Conservation (phyloP, 2,888 invertebrate genomes). For the Ophioninae sp. region DNA sequence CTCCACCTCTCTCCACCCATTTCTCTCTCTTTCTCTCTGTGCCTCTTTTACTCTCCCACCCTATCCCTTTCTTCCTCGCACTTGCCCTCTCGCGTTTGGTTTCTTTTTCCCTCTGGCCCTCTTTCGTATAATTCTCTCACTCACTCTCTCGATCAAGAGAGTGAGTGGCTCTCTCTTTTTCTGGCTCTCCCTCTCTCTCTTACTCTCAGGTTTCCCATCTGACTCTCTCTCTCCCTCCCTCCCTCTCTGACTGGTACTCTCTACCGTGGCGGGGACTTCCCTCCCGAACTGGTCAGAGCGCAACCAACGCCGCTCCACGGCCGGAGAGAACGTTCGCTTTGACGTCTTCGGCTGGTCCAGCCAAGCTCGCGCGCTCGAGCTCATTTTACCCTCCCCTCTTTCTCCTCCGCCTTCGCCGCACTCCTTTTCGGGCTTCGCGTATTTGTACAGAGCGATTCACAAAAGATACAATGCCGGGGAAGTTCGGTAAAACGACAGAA, state of each 20-base stretch:
- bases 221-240: slow-evolving; percentile 19
- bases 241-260: slow-evolving; percentile 37
- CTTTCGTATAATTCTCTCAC: slow-evolving; percentile 11
- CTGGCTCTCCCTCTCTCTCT: slow-evolving; percentile 15
- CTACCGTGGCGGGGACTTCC: slow-evolving; percentile 58
- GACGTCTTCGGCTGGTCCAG: slow-evolving; percentile 55
- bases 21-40: too few species aligned
- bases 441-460: slow-evolving; percentile 48
- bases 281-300: slow-evolving; percentile 54
- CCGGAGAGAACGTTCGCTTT: slow-evolving; percentile 39
- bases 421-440: slow-evolving; percentile 1
- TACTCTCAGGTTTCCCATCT: slow-evolving; percentile 24
- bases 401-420: slow-evolving; percentile 1
- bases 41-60: too few species aligned
- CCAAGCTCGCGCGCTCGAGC: slow-evolving; percentile 58
- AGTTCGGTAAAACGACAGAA: not conserved
- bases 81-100: slow-evolving; percentile 19
- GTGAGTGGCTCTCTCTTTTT: not conserved
- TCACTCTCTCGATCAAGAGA: slow-evolving; percentile 33
- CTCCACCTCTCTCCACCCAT: too few species aligned
- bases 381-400: slow-evolving; percentile 49
- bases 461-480: not conserved
- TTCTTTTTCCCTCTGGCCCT: slow-evolving; percentile 18
- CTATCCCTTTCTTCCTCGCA: too few species aligned
- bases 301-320: slow-evolving; percentile 42